Conservation (phyloP, 2,888 invertebrate genomes). For the Aplocera efformata region DNA sequence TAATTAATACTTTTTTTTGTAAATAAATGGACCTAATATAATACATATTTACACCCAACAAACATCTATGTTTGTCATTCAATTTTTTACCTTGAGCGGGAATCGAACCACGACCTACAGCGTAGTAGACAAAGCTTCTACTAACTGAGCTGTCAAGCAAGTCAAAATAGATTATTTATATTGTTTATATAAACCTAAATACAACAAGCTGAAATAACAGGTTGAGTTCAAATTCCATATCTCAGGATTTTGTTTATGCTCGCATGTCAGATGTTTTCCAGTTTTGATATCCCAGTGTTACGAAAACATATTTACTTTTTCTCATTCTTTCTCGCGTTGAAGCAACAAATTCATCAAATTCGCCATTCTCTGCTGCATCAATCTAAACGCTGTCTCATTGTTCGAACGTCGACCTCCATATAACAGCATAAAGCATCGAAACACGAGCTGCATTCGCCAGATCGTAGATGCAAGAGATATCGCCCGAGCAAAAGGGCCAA, state of each 20-base stretch:
- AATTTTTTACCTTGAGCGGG: too few relatives aligned
- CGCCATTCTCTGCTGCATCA: constrained; percentile 24
- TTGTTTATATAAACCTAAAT: too few relatives aligned
- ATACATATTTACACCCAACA: too few relatives aligned
- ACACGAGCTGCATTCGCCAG: constrained; percentile 49
- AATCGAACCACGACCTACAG: too few relatives aligned
- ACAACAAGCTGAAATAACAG: too few relatives aligned
- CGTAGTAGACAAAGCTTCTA: too few relatives aligned
- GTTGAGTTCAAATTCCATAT: too few relatives aligned
- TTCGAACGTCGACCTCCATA: constrained; percentile 44
- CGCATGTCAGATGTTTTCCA: constrained; percentile 5
- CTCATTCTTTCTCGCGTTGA: constrained; percentile 19
- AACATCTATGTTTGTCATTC: too few relatives aligned
- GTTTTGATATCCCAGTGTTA: constrained; percentile 7
- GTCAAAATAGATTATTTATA: too few relatives aligned
- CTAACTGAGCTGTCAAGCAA: too few relatives aligned
- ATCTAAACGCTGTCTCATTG: constrained; percentile 36
- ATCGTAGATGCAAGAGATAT: constrained; percentile 45
- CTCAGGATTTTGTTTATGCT: constrained; percentile 2
- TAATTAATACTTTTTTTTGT: too few relatives aligned
- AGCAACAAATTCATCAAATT: constrained; percentile 27
- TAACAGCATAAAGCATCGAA: constrained; percentile 51
- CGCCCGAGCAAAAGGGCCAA: constrained; percentile 27
- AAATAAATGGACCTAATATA: too few relatives aligned
- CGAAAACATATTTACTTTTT: constrained; percentile 14